Base-by-base conservation (phyloP, 2,888 invertebrate genomes). In the Eretmocerus hayati region DNA sequence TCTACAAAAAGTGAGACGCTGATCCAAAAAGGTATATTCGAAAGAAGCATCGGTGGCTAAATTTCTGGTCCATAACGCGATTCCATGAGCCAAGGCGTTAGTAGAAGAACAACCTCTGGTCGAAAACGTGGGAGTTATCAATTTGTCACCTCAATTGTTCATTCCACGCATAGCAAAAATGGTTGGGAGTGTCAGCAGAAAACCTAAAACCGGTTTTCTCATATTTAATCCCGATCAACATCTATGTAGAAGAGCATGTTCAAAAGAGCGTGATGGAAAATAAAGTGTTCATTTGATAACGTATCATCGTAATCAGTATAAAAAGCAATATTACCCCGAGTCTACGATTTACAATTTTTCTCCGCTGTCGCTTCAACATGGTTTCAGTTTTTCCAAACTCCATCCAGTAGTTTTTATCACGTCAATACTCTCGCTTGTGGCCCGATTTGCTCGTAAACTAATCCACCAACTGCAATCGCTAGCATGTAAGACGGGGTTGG, bases 11-110 rank as follows among this genome's bases (percentile, higher is more conserved):
- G 96, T 96, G 69, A 90, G 90, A 0, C 95, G 95, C 74, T 96
- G 95, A 66, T 96, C 96, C 19, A 95, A 75, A 95, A 95, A 96
- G 73, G 96, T 96, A 71, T 96, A 90, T 68, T 95, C 92, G 67
- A 90, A 93, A 71, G 89, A 93, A 52, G 78, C 77, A 69, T 94
- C 95, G 1, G 96, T 95, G 21, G 96, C 90, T 54, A 95, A 76
- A 73, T 96, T 96, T 11, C 96, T 92, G 2, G 91, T 90, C 92
- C 92, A 93, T 63, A 96, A 96, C 48, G 92, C 82, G 59, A 96
- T 94, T 75, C 96, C 95, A 72, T 96, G 96, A 2, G 92, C 91
- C 56, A 96, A 84, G 0, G 95, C 93, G 69, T 85, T 82, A 0
- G 89, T 91, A 58, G 91, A 75, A 13, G 93, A 93, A 52, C 87